A percentile compares a stretch with the other conserved stretches of the same genome.
phyloP scores from a whole-genome alignment of 2,888 invertebrate species.

The Gari tellinella region DNA sequence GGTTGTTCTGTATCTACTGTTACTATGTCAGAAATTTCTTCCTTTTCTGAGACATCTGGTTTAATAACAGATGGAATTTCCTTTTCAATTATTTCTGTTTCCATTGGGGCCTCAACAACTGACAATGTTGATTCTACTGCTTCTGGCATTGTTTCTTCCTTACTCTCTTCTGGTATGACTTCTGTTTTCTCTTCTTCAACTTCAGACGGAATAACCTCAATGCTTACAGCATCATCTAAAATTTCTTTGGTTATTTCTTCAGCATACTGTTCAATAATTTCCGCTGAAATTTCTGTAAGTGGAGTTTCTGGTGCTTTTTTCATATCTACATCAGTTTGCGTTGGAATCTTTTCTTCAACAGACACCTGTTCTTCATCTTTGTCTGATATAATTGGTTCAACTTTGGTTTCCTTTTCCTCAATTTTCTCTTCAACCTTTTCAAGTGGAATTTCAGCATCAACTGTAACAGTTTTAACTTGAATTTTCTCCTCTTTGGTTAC shows the following conservation, averaged over 20 bases:
- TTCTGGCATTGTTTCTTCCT: constrained; percentile 27
- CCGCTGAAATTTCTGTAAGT: constrained; percentile 37
- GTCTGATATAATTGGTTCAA: constrained; percentile 1
- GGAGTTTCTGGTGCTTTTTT: constrained; percentile 21
- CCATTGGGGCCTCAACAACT: constrained; percentile 2
- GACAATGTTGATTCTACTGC: constrained; percentile 21
- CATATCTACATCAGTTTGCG: constrained; percentile 5
- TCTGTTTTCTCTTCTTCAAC: constrained; percentile 50
- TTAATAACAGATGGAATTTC: constrained; percentile 22
- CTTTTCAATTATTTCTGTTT: constrained; percentile 32
- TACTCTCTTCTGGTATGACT: constrained; percentile 19
- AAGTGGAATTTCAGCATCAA: neutral
- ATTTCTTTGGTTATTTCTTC: constrained; percentile 64
- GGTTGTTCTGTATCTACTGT: constrained; percentile 7
- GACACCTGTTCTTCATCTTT: constrained; percentile 9
- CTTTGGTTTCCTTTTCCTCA: neutral
- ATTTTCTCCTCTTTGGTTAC: constrained; percentile 14
- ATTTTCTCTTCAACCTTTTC: constrained; percentile 9
- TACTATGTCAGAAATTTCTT: constrained; percentile 19
- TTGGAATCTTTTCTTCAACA: constrained; percentile 15
- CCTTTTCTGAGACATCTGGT: constrained; percentile 13
- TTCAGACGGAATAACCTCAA: constrained; percentile 34
- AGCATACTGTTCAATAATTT: constrained; percentile 49
- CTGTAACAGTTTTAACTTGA: neutral
- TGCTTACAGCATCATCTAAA: constrained; percentile 46